phyloP scores from a whole-genome alignment of 2,797 vertebrate genomes.

The Eutrigla gurnardus region DNA sequence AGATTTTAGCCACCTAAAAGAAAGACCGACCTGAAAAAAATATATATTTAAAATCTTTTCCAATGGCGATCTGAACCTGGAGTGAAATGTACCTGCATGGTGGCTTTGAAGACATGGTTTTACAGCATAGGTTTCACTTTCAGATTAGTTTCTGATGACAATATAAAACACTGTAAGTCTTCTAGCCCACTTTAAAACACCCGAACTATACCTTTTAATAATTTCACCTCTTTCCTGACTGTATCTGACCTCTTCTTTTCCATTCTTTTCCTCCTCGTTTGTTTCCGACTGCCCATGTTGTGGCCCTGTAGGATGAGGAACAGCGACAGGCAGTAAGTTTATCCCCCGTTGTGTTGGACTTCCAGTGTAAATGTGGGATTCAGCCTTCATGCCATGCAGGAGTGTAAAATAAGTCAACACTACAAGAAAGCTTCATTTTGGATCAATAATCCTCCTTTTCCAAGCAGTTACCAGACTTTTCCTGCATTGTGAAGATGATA shows the following conservation, averaged over 20 bases:
- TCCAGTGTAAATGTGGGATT: conserved; percentile 13
- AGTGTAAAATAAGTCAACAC: conserved; percentile 14
- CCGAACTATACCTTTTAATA: neutral
- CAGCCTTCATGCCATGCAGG: neutral
- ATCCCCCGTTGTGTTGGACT: conserved; percentile 20
- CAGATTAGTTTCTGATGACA: no score
- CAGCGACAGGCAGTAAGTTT: conserved; percentile 98
- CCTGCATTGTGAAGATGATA: neutral
- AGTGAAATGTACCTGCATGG: no score
- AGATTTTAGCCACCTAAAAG: no score
- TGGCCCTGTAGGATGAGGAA: conserved; percentile 91
- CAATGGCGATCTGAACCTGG: no score
- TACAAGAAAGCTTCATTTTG: neutral
- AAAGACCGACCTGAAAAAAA: no score
- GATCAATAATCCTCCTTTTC: neutral
- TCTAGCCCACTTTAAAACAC: no score
- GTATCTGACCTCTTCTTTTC: conserved; percentile 63
- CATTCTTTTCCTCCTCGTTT: conserved; percentile 62
- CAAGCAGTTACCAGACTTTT: neutral
- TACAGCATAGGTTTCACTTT: no score
- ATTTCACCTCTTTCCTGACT: conserved; percentile 34
- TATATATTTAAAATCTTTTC: no score
- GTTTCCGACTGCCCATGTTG: conserved; percentile 72
- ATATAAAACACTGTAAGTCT: no score
- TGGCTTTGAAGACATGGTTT: no score